A percentile compares a stretch with the other conserved stretches of the same genome.
Conservation (phyloP, 2,797 vertebrate genomes). For the Astyanax mexicanus region DNA sequence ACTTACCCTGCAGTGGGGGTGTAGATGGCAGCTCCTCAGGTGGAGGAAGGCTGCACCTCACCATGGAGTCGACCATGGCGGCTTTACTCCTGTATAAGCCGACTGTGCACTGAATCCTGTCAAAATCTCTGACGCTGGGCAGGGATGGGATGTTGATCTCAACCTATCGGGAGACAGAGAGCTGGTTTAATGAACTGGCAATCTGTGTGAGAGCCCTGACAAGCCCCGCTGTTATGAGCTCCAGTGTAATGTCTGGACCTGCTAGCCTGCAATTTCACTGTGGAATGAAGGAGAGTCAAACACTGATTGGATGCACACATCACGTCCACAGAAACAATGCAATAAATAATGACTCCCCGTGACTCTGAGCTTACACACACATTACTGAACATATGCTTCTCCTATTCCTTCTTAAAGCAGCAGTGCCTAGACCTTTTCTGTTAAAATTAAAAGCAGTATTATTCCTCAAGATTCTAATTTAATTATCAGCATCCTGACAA, state of each 20-base stretch:
- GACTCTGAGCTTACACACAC: not conserved
- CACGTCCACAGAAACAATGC: not conserved
- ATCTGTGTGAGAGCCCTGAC: slow-evolving; percentile 1
- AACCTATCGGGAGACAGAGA: slow-evolving; percentile 65
- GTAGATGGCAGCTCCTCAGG: slow-evolving; percentile 80
- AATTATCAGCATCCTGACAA: too few relatives aligned
- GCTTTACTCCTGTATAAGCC: slow-evolving; percentile 61
- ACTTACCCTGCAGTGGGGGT: slow-evolving; percentile 83
- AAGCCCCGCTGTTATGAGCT: slow-evolving; percentile 5
- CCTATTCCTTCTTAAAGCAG: slow-evolving; percentile 1
- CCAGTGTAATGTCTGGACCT: not conserved
- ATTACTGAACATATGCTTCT: not conserved
- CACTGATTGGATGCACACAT: not conserved
- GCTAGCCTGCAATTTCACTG: not conserved
- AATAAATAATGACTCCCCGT: not conserved
- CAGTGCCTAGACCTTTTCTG: too few relatives aligned
- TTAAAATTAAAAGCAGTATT: too few relatives aligned
- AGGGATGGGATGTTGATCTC: slow-evolving; percentile 76
- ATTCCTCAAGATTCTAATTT: too few relatives aligned
- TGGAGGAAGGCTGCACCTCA: slow-evolving; percentile 75
- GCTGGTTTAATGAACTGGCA: slow-evolving; percentile 11
- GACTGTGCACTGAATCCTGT: slow-evolving; percentile 72
- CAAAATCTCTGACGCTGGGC: slow-evolving; percentile 69
- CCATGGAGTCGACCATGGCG: slow-evolving; percentile 69
- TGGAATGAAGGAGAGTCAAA: not conserved